These are phyloP conservation scores for Chionomys nivalis DNA, from an alignment of 2,113 vertebrate genomes.

Conservation along the genomic window DNA sequence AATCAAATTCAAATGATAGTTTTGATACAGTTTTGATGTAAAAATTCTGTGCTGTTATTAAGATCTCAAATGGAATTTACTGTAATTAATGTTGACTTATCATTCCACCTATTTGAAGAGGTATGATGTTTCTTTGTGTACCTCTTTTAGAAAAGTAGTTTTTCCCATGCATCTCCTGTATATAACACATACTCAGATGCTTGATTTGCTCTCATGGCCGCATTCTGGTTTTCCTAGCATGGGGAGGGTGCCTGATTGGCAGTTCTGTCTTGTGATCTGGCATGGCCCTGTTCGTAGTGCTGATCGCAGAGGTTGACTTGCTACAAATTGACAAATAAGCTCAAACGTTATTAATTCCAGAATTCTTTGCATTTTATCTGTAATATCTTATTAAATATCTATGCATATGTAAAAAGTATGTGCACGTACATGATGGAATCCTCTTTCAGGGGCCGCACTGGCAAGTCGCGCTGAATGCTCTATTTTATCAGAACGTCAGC, in stretches of 20 bases:
- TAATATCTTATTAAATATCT: slow-evolving; percentile 80
- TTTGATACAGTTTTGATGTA: slow-evolving; percentile 56
- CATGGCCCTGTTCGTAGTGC: slow-evolving; percentile 79
- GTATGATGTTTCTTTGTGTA: slow-evolving; percentile 62
- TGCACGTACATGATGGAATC: slow-evolving; percentile 80
- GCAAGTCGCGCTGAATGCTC: slow-evolving; percentile 76
- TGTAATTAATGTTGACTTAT: slow-evolving; percentile 74
- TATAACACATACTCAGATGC: slow-evolving; percentile 67
- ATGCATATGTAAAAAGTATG: slow-evolving; percentile 70
- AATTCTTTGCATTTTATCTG: slow-evolving; percentile 79
- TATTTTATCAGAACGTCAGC: slow-evolving; percentile 52
- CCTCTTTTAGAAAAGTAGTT: slow-evolving; percentile 64
- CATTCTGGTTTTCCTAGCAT: slow-evolving; percentile 78
- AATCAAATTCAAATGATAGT: slow-evolving; percentile 57
- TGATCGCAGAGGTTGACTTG: slow-evolving; percentile 80
- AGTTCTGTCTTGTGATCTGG: slow-evolving; percentile 76
- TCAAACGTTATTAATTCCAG: slow-evolving; percentile 75
- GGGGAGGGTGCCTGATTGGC: slow-evolving; percentile 74
- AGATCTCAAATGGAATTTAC: slow-evolving; percentile 60
- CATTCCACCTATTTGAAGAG: slow-evolving; percentile 73
- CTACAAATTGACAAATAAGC: slow-evolving; percentile 70
- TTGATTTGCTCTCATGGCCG: slow-evolving; percentile 78
- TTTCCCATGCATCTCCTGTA: slow-evolving; percentile 70
- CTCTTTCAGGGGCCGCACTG: slow-evolving; percentile 84
- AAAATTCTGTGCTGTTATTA: slow-evolving; percentile 55